Conservation (phyloP, 2,888 invertebrate genomes). For the Alitta virens region DNA sequence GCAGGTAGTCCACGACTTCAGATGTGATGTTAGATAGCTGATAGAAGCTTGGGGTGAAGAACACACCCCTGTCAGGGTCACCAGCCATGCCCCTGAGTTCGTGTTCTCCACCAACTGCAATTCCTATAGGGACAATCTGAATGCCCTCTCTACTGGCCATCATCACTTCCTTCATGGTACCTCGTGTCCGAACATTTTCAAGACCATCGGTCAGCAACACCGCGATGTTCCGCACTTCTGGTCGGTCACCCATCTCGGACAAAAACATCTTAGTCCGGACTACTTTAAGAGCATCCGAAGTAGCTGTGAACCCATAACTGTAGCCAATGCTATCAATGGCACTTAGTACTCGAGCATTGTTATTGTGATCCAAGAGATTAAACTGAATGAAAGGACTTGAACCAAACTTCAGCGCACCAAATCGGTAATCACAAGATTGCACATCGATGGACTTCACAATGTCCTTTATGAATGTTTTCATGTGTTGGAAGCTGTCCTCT, state of each 20-base stretch:
- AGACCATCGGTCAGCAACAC: slow-evolving; percentile 28
- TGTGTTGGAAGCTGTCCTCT: slow-evolving; percentile 41
- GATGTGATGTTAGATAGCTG: slow-evolving; percentile 15
- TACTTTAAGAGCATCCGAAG: slow-evolving; percentile 25
- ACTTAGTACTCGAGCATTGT: slow-evolving; percentile 28
- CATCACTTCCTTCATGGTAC: slow-evolving; percentile 21
- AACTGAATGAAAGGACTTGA: slow-evolving; percentile 34
- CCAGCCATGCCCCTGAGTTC: slow-evolving; percentile 20
- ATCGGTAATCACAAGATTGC: slow-evolving; percentile 42
- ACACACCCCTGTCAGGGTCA: slow-evolving; percentile 17
- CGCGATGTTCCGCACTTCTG: slow-evolving; percentile 25
- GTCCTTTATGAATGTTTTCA: slow-evolving; percentile 43
- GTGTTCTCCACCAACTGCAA: slow-evolving; percentile 9
- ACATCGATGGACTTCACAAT: slow-evolving; percentile 41
- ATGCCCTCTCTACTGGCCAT: slow-evolving; percentile 17
- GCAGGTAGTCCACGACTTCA: slow-evolving; percentile 17
- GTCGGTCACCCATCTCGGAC: slow-evolving; percentile 20
- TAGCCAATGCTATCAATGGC: slow-evolving; percentile 39
- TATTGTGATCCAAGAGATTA: slow-evolving; percentile 33
- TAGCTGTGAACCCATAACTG: slow-evolving; percentile 27
- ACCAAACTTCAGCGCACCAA: slow-evolving; percentile 40
- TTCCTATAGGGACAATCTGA: slow-evolving; percentile 27
- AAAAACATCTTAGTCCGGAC: slow-evolving; percentile 24
- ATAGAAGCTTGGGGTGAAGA: slow-evolving; percentile 22
- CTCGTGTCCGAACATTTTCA: slow-evolving; percentile 16